Percentiles rank a stretch among this genome's conserved stretches.
phyloP scores from a whole-genome alignment of 1,140 invertebrate species.

The Drosophila tani region DNA sequence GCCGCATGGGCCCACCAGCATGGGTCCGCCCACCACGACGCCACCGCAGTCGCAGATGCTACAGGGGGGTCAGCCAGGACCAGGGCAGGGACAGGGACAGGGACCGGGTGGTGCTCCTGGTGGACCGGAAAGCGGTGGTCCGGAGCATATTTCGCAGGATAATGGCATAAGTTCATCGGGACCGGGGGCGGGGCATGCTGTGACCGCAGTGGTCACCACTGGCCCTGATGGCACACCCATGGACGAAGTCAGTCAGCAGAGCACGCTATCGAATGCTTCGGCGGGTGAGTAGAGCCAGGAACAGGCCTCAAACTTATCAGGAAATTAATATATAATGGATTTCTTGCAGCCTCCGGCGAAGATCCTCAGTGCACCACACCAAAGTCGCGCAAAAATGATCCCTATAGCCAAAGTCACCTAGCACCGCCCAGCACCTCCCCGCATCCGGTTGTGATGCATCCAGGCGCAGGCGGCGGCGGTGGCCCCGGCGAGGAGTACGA shows the following conservation, averaged over 20 bases:
- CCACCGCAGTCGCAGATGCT: slow-evolving; percentile 74
- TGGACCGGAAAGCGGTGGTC: slow-evolving; percentile 71
- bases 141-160: slow-evolving; percentile 83
- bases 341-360: slow-evolving; percentile 91
- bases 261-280: slow-evolving; percentile 95
- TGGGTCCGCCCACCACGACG: slow-evolving; percentile 86
- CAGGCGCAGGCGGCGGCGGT: slow-evolving; percentile 75
- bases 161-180: slow-evolving; percentile 84
- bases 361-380: slow-evolving; percentile 91
- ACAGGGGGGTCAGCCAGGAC: slow-evolving; percentile 60
- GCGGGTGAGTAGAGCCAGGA: slow-evolving; percentile 87
- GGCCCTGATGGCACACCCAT: slow-evolving; percentile 94
- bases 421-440: slow-evolving; percentile 91
- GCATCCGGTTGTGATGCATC: slow-evolving; percentile 87
- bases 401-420: slow-evolving; percentile 89
- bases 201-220: slow-evolving; percentile 94
- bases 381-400: slow-evolving; percentile 89
- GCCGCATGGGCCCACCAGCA: slow-evolving; percentile 85
- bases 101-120: neutral
- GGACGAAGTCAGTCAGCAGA: slow-evolving; percentile 96
- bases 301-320: neutral
- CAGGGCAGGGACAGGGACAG: slow-evolving; percentile 28
- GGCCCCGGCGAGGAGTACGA: slow-evolving; percentile 96
- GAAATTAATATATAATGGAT: neutral
- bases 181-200: slow-evolving; percentile 87